These are phyloP conservation scores for Yponomeuta sedellus DNA, from an alignment of 2,888 invertebrate species.

Conservation along the genomic window DNA sequence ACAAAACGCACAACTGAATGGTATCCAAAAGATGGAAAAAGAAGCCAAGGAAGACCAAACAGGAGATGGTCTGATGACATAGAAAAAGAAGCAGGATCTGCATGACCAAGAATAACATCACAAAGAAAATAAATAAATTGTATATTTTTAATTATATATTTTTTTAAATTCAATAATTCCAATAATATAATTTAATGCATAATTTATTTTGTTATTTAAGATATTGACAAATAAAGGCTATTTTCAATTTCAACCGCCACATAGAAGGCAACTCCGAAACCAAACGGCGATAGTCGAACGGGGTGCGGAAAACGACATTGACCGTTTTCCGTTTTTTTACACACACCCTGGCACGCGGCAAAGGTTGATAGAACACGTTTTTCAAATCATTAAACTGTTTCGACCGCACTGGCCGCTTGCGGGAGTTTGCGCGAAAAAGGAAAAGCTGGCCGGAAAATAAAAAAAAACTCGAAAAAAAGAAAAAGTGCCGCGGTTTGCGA, in stretches of 20 bases:
- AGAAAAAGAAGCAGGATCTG: too few relatives aligned
- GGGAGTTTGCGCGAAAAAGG: constrained; percentile 53
- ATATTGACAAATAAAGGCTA: too few relatives aligned
- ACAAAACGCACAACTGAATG: too few relatives aligned
- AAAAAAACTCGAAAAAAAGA: constrained; percentile 47
- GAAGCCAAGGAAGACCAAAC: too few relatives aligned
- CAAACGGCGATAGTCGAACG: neutral
- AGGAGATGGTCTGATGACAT: too few relatives aligned
- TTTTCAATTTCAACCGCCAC: neutral
- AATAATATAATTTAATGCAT: too few relatives aligned
- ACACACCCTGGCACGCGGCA: constrained; percentile 50
- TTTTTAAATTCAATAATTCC: too few relatives aligned
- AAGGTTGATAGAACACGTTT: constrained; percentile 77
- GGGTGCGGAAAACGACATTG: neutral
- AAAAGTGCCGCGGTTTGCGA: constrained; percentile 40
- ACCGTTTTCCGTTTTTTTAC: constrained; percentile 48
- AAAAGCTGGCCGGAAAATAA: constrained; percentile 34
- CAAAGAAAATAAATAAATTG: too few relatives aligned
- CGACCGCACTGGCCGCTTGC: constrained; percentile 52
- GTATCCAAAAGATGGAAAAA: too few relatives aligned
- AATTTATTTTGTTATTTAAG: too few relatives aligned
- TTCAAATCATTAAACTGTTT: constrained; percentile 77
- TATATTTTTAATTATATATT: too few relatives aligned
- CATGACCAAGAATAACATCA: too few relatives aligned
- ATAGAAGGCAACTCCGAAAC: neutral